Evolutionary conservation across 2,797 vertebrate genomes (phyloP).

Genomic region (Iguana delicatissima): DNA sequence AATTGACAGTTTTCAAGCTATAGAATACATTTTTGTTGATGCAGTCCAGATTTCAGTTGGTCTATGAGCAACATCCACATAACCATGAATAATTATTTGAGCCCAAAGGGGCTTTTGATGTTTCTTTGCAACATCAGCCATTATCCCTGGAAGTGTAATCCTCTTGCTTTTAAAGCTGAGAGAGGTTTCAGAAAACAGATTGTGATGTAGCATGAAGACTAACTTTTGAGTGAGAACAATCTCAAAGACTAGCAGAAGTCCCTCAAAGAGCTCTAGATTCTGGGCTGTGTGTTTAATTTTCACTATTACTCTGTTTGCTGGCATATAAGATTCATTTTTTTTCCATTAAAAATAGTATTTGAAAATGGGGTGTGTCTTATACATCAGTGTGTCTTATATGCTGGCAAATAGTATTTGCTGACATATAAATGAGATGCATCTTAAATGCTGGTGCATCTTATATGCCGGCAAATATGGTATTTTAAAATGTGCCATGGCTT

Average conservation of each 20-base stretch:
- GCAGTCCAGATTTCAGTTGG: neutral
- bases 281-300: neutral
- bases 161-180: neutral
- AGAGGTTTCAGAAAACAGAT: neutral
- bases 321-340: too few species aligned
- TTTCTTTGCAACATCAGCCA: neutral
- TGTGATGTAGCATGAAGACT: neutral
- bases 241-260: neutral
- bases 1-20: slow-evolving; percentile 35
- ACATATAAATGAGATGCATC: too few species aligned
- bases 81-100: neutral
- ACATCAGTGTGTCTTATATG: too few species aligned
- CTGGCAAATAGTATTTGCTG: too few species aligned
- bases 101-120: neutral
- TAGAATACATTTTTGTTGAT: neutral
- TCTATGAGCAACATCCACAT: neutral
- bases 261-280: neutral
- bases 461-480: too few species aligned
- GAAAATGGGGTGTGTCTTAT: too few species aligned
- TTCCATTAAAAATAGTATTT: too few species aligned
- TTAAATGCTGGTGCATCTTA: too few species aligned
- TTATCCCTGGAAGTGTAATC: neutral
- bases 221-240: neutral
- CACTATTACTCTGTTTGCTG: neutral
- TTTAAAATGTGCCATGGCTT: neutral